Conservation (phyloP, 2,888 invertebrate genomes). For the Sepiola atlantica region DNA sequence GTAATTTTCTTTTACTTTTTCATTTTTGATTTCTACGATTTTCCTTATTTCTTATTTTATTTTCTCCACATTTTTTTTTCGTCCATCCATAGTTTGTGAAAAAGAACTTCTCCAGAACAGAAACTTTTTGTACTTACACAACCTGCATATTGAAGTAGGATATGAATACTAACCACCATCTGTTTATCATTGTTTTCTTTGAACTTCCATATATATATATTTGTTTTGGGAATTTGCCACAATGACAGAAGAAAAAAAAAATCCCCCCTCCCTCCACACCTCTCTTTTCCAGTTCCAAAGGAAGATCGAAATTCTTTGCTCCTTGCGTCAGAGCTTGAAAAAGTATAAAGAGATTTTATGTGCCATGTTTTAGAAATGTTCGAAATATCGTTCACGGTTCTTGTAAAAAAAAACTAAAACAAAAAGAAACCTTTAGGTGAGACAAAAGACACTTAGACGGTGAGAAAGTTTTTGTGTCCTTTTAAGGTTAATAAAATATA, state of each 20-base stretch:
- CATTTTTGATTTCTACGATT: too few species aligned
- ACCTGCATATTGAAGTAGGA: too few species aligned
- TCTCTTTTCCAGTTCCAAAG: not conserved
- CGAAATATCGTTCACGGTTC: not conserved
- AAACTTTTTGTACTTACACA: too few species aligned
- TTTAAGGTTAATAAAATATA: not conserved
- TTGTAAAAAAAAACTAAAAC: not conserved
- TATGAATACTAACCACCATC: too few species aligned
- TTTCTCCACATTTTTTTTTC: too few species aligned
- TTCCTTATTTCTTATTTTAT: too few species aligned
- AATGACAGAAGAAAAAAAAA: not conserved
- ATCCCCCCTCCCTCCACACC: not conserved
- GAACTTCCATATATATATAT: too few species aligned
- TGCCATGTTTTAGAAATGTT: not conserved
- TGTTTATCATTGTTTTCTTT: too few species aligned
- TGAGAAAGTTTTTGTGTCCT: not conserved
- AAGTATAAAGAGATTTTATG: not conserved
- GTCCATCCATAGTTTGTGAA: too few species aligned
- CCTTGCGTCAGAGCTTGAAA: not conserved
- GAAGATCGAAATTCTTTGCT: not conserved
- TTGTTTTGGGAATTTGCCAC: too few species aligned
- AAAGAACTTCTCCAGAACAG: too few species aligned
- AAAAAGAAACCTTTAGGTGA: not conserved
- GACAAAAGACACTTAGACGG: not conserved
- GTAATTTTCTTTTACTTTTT: too few species aligned